A percentile compares a stretch with the other conserved stretches of the same genome.
Conservation (phyloP, 2,797 vertebrate genomes). For the Ceyx erithaca region DNA sequence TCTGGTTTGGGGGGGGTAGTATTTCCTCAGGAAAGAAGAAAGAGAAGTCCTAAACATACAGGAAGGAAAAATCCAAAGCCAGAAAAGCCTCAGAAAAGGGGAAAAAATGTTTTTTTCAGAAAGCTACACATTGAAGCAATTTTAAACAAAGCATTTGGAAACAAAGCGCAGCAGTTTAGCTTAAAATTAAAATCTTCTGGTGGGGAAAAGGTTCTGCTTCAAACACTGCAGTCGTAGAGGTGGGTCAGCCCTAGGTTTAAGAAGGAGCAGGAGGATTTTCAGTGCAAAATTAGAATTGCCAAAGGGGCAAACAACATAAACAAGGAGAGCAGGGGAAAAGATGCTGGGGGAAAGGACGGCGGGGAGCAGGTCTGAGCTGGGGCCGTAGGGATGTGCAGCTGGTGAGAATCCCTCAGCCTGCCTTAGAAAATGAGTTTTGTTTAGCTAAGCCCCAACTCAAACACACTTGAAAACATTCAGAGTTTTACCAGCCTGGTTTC, state of each 20-base stretch:
- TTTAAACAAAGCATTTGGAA: conserved; percentile 68
- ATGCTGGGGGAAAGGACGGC: background rate
- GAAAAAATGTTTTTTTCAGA: background rate
- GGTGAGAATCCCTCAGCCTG: conserved; percentile 1
- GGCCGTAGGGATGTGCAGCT: rapidly evolving
- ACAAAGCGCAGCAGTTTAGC: conserved; percentile 44
- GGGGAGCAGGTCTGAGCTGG: background rate
- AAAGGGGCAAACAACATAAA: background rate
- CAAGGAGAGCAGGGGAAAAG: background rate
- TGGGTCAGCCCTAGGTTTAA: conserved; percentile 36
- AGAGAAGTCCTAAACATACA: conserved; percentile 8
- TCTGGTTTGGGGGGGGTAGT: background rate
- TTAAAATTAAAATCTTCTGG: conserved; percentile 73
- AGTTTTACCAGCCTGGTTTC: background rate
- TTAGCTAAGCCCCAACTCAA: conserved; percentile 68
- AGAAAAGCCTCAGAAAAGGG: conserved; percentile 53
- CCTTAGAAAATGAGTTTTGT: conserved; percentile 52
- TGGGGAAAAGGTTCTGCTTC: conserved; percentile 38
- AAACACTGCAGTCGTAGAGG: background rate
- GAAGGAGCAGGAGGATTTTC: conserved; percentile 49
- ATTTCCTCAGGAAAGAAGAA: background rate
- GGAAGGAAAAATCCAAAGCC: background rate
- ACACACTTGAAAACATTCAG: conserved; percentile 28
- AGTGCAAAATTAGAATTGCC: background rate
- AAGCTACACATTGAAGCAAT: conserved; percentile 72